Evolutionary conservation across 30 jellyfish, hydroid and myxozoan species (phyloP).

Genomic region (Catostylus mosaicus): DNA sequence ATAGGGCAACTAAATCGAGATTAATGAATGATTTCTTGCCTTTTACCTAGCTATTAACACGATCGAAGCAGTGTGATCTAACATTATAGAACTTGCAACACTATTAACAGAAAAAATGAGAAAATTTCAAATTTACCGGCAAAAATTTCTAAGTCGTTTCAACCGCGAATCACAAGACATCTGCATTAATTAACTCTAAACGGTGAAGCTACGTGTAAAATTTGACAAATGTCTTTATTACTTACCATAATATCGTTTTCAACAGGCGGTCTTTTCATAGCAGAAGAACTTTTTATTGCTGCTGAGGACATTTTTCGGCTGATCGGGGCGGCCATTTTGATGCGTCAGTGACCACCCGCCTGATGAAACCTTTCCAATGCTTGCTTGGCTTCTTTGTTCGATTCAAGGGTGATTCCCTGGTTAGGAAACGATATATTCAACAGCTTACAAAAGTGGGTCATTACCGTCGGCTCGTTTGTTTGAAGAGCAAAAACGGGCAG

Average conservation of each 20-base stretch:
- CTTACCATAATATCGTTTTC: conserved; percentile 58
- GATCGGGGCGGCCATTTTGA: conserved; percentile 93
- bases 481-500: neutral
- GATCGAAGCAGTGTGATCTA: no score
- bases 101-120: neutral
- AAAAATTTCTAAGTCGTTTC: neutral
- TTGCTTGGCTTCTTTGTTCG: conserved; percentile 63
- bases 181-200: conserved; percentile 1
- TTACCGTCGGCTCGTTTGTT: neutral
- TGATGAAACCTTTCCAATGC: conserved; percentile 60
- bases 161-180: conserved; percentile 25
- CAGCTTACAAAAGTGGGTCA: neutral
- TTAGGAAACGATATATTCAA: conserved; percentile 2
- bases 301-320: conserved; percentile 75
- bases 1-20: no score
- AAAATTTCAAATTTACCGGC: conserved; percentile 61
- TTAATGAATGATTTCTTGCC: no score
- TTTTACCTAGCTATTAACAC: no score
- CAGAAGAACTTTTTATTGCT: conserved; percentile 50
- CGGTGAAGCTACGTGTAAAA: neutral
- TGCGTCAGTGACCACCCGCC: conserved; percentile 50
- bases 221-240: neutral
- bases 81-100: neutral
- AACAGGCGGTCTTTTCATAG: conserved; percentile 73
- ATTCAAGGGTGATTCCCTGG: conserved; percentile 65